Percentiles rank a stretch among this genome's conserved stretches.
Evolutionary conservation across 2,113 vertebrate species (phyloP).

Genomic region (Butastur rufipennis): DNA sequence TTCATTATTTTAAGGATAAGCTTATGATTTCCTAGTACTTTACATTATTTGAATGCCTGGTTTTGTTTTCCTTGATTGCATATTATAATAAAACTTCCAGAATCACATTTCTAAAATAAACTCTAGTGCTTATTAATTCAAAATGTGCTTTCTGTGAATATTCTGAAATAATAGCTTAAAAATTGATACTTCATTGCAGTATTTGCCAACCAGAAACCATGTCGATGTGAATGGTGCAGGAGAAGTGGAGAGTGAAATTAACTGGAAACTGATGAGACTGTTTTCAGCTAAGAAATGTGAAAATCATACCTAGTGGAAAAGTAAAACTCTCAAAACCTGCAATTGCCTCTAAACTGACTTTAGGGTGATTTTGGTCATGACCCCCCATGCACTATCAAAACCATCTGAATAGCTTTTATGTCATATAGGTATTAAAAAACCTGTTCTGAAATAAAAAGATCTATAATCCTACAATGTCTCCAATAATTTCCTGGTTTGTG

Average conservation of each 20-base stretch:
- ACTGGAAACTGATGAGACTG: neutral
- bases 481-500: neutral
- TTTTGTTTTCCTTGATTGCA: neutral
- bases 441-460: neutral
- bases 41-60: neutral
- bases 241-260: conserved; percentile 40
- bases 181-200: neutral
- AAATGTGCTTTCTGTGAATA: neutral
- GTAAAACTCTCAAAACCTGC: accelerated
- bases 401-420: neutral
- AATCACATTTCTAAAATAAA: neutral
- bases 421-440: neutral
- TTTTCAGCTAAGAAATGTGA: neutral
- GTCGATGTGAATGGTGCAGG: neutral
- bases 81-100: neutral
- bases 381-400: neutral
- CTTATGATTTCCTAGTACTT: neutral
- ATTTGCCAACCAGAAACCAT: neutral
- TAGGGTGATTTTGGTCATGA: neutral
- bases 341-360: neutral
- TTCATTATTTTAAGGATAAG: neutral
- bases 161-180: neutral
- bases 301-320: neutral
- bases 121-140: neutral
- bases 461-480: neutral